Evolutionary conservation across 1,140 invertebrate species (phyloP).

Genomic region (Fopius arisanus): DNA sequence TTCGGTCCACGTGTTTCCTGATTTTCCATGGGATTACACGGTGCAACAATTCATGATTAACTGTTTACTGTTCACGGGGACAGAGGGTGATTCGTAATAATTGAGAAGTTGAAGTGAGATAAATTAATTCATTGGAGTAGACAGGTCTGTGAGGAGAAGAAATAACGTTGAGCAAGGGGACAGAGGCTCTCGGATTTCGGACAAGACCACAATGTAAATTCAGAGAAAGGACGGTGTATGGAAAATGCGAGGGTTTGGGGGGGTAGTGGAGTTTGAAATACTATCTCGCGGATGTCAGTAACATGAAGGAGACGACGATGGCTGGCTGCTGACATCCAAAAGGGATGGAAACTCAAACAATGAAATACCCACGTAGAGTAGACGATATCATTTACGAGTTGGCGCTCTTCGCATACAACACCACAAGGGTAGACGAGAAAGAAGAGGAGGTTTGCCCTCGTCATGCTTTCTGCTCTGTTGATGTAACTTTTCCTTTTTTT

Average conservation of each 20-base stretch:
- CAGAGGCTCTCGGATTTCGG: background rate
- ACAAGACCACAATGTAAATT: constrained; percentile 13
- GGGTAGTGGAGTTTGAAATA: constrained; percentile 7
- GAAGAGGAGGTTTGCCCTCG: background rate
- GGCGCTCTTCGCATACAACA: background rate
- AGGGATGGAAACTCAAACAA: constrained; percentile 30
- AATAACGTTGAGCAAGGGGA: background rate
- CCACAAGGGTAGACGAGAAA: background rate
- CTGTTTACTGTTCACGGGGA: too few relatives aligned
- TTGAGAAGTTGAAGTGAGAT: background rate
- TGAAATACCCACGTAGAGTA: constrained; percentile 21
- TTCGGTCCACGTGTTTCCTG: background rate
- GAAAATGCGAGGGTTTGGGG: background rate
- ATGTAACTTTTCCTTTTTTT: background rate
- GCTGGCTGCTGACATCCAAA: constrained; percentile 23
- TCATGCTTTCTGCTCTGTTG: background rate
- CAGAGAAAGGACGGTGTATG: background rate
- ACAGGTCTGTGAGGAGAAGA: background rate
- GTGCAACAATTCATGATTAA: too few relatives aligned
- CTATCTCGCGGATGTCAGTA: constrained; percentile 15
- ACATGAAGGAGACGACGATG: constrained; percentile 10
- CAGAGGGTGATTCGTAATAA: background rate
- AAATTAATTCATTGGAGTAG: background rate
- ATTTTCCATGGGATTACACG: background rate
- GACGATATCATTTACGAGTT: constrained; percentile 16